Evolutionary conservation across 1,140 invertebrate species (phyloP).

Genomic region (Pararge aegeria): DNA sequence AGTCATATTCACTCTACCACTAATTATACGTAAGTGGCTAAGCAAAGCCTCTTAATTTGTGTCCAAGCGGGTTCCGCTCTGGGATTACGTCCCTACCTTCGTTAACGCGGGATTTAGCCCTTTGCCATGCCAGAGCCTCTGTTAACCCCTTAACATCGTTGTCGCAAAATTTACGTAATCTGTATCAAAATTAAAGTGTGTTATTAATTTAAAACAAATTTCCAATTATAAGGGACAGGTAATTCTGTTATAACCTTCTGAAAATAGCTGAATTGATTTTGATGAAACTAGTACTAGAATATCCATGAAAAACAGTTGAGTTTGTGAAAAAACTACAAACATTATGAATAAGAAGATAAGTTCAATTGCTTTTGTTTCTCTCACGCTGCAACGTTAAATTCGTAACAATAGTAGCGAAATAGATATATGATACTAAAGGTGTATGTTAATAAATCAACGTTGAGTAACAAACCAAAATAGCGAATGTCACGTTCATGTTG

Average conservation of each 20-base stretch:
- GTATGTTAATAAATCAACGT: neutral
- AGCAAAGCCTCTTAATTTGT: slow-evolving; percentile 52
- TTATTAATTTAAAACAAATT: neutral
- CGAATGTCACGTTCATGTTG: slow-evolving; percentile 26
- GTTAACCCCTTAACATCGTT: slow-evolving; percentile 15
- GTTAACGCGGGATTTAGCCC: slow-evolving; percentile 58
- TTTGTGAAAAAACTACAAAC: too few relatives aligned
- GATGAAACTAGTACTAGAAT: too few relatives aligned
- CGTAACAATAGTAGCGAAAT: too few relatives aligned
- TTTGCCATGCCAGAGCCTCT: slow-evolving; percentile 35
- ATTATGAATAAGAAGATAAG: too few relatives aligned
- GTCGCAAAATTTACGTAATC: neutral
- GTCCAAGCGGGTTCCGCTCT: slow-evolving; percentile 33
- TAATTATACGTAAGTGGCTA: slow-evolving; percentile 32
- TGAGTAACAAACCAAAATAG: slow-evolving; percentile 15
- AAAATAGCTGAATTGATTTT: too few relatives aligned
- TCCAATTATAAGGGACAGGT: too few relatives aligned
- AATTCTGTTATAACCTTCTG: neutral
- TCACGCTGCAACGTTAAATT: too few relatives aligned
- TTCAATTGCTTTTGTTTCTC: too few relatives aligned
- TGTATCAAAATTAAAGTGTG: neutral
- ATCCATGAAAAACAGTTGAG: too few relatives aligned
- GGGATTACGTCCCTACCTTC: slow-evolving; percentile 52
- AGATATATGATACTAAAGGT: too few relatives aligned
- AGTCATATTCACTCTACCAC: slow-evolving; percentile 25